Percentiles rank a stretch among this genome's conserved stretches.
Conservation (phyloP, 2,113 vertebrate genomes). For the Mormyrus iriodes region DNA sequence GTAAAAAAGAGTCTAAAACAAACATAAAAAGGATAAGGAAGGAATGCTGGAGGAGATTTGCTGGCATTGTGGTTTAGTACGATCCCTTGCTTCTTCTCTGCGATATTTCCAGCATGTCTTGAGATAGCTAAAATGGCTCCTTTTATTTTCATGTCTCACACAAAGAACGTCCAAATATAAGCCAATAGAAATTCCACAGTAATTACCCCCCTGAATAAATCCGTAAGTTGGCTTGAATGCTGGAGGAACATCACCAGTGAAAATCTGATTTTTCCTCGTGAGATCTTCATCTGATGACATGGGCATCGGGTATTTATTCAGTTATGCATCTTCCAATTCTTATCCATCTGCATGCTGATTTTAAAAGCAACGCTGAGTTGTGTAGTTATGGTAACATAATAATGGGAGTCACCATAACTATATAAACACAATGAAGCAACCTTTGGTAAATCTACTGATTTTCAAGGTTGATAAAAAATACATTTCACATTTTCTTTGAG, state of each 20-base stretch:
- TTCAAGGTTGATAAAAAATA: not conserved
- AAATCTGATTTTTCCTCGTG: not conserved
- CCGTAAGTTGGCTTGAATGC: not conserved
- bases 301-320: not conserved
- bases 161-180: not conserved
- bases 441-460: not conserved
- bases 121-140: not conserved
- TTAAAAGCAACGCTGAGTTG: not conserved
- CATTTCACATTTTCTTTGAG: conserved; percentile 14
- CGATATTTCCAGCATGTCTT: not conserved
- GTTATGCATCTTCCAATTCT: not conserved
- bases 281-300: not conserved
- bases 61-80: not conserved
- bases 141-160: not conserved
- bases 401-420: not conserved
- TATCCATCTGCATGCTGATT: not conserved
- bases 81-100: not conserved
- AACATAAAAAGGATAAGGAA: not conserved
- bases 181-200: not conserved
- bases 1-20: not conserved
- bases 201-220: not conserved
- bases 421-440: not conserved
- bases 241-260: not conserved
- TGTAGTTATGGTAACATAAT: not conserved
- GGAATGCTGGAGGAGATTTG: not conserved